These are phyloP conservation scores for Pomatostomus ruficeps DNA, from an alignment of 2,113 vertebrate genomes.

Conservation along the genomic window DNA sequence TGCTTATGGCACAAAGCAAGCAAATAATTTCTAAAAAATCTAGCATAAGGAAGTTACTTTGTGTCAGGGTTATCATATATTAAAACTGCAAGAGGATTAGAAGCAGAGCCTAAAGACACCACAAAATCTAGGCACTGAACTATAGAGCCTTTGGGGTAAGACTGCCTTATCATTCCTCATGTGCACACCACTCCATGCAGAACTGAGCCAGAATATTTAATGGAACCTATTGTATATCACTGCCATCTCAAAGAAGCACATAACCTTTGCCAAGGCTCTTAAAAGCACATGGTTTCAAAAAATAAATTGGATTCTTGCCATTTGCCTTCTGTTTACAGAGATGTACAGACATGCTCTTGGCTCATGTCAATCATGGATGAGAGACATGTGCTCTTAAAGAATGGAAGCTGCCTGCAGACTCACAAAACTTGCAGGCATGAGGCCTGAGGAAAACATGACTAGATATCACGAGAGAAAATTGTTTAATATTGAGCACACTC, in stretches of 20 bases:
- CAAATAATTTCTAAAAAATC: not conserved
- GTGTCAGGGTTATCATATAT: not conserved
- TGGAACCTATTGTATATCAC: not conserved
- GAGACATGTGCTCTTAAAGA: accelerated
- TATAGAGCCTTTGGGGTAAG: not conserved
- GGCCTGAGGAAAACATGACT: not conserved
- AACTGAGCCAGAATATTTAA: not conserved
- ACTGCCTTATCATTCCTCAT: not conserved
- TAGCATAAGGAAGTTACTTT: not conserved
- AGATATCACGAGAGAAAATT: not conserved
- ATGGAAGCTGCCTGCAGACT: not conserved
- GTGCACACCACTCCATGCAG: accelerated
- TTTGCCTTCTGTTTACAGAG: not conserved
- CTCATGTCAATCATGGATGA: not conserved
- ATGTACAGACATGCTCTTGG: not conserved
- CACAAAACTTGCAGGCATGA: accelerated
- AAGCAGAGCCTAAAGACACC: not conserved
- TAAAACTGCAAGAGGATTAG: not conserved
- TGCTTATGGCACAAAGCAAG: not conserved
- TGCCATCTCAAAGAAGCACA: not conserved
- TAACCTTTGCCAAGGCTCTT: not conserved
- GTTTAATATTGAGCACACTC: not conserved
- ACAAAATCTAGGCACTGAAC: not conserved
- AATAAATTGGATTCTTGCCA: not conserved
- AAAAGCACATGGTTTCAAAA: not conserved